Evolutionary conservation across 2,888 invertebrate species (phyloP).

Genomic region (Drosophila colorata): DNA sequence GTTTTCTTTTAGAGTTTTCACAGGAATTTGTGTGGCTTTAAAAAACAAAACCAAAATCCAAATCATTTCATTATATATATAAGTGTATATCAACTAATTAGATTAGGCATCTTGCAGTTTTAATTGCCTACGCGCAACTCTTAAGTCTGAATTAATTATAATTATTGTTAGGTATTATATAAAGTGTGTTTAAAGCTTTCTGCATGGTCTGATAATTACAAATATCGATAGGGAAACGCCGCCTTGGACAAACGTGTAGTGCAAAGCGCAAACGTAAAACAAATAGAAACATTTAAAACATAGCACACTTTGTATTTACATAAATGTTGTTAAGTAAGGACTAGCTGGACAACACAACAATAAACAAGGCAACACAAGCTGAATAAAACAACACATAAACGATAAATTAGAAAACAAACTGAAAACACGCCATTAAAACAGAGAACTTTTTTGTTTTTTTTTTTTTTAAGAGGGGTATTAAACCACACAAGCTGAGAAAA

Average conservation of each 20-base stretch:
- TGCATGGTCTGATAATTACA: constrained; percentile 30
- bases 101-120: constrained; percentile 49
- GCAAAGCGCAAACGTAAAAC: constrained; percentile 28
- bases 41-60: constrained; percentile 17
- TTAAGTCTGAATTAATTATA: constrained; percentile 50
- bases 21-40: constrained; percentile 69
- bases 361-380: constrained; percentile 37
- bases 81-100: constrained; percentile 52
- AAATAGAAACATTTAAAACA: constrained; percentile 14
- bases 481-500: constrained; percentile 93
- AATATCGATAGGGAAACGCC: constrained; percentile 3
- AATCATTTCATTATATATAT: constrained; percentile 18
- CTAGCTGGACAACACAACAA: constrained; percentile 28
- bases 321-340: constrained; percentile 15
- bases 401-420: constrained; percentile 13
- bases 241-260: constrained; percentile 9
- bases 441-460: not conserved
- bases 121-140: constrained; percentile 61
- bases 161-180: constrained; percentile 43
- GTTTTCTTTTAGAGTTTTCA: constrained; percentile 67
- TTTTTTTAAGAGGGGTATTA: constrained; percentile 77
- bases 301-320: constrained; percentile 38
- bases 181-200: constrained; percentile 54
- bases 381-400: not conserved
- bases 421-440: not conserved